Conservation (phyloP, 2,888 invertebrate species). For the Plebejus melissa region DNA sequence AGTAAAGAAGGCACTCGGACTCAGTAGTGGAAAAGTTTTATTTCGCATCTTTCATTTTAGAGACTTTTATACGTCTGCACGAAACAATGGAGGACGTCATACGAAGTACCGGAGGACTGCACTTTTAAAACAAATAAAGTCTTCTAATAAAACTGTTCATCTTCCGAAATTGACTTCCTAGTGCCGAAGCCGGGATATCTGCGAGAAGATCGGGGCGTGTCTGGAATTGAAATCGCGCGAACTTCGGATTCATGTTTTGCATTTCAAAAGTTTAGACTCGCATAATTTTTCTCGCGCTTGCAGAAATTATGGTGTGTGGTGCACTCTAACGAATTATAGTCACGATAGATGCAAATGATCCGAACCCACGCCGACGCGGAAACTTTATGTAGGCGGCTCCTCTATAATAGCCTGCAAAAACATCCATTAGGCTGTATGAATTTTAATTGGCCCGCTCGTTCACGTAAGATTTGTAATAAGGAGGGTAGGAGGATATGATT, state of each 20-base stretch:
- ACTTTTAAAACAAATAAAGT: constrained; percentile 48
- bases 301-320: constrained; percentile 12
- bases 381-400: neutral
- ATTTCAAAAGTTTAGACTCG: constrained; percentile 18
- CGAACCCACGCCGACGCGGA: neutral
- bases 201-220: constrained; percentile 26
- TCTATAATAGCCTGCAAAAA: neutral
- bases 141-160: constrained; percentile 57
- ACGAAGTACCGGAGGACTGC: constrained; percentile 30
- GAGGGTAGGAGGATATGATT: neutral
- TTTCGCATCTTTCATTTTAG: constrained; percentile 44
- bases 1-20: constrained; percentile 40
- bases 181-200: constrained; percentile 28
- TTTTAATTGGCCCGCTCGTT: neutral
- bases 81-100: constrained; percentile 29
- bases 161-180: constrained; percentile 46
- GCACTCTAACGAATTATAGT: neutral
- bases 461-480: neutral
- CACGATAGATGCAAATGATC: neutral
- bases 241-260: constrained; percentile 20
- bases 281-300: constrained; percentile 6
- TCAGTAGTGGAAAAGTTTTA: constrained; percentile 46
- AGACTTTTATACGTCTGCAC: constrained; percentile 31
- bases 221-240: constrained; percentile 31
- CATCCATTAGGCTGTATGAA: constrained; percentile 1